Percentiles rank a stretch among this genome's conserved stretches.
These are phyloP conservation scores for Invenusta paracnida DNA, from an alignment of 2,888 invertebrate genomes.

Conservation along the genomic window DNA sequence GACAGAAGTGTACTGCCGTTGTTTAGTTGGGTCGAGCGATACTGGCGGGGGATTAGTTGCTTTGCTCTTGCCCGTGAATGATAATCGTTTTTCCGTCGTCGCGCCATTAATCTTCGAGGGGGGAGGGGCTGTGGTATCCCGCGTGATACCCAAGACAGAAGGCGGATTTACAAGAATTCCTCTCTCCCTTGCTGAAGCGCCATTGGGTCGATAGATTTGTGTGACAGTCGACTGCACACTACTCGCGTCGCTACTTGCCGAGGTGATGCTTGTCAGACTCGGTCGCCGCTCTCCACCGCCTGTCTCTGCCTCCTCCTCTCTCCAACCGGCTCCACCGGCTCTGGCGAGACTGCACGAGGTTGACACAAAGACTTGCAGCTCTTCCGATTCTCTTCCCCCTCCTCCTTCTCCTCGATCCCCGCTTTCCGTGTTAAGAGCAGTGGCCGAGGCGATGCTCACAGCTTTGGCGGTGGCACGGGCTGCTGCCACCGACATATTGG, in stretches of 20 bases:
- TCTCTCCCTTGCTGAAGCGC: too few relatives aligned
- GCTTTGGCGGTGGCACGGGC: conserved; percentile 33
- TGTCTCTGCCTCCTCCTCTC: not conserved
- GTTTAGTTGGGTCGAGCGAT: too few relatives aligned
- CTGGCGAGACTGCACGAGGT: not conserved
- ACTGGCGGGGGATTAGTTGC: too few relatives aligned
- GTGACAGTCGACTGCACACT: not conserved
- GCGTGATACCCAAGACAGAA: too few relatives aligned
- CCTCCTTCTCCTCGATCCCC: not conserved
- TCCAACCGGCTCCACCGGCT: not conserved
- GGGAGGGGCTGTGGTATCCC: too few relatives aligned
- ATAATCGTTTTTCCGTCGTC: too few relatives aligned
- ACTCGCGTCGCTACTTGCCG: not conserved
- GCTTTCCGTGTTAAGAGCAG: too few relatives aligned
- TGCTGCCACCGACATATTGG: not conserved
- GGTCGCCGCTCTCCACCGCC: not conserved
- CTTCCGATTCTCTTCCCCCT: not conserved
- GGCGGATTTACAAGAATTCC: too few relatives aligned
- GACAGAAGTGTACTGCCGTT: not conserved
- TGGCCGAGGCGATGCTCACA: conserved; percentile 1
- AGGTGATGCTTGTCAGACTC: too few relatives aligned
- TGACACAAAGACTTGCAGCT: not conserved
- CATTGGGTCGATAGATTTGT: not conserved
- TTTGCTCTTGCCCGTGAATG: too few relatives aligned
- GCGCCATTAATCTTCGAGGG: too few relatives aligned